These are phyloP conservation scores for Varanus komodoensis DNA, from an alignment of 2,113 vertebrate genomes.

Conservation along the genomic window DNA sequence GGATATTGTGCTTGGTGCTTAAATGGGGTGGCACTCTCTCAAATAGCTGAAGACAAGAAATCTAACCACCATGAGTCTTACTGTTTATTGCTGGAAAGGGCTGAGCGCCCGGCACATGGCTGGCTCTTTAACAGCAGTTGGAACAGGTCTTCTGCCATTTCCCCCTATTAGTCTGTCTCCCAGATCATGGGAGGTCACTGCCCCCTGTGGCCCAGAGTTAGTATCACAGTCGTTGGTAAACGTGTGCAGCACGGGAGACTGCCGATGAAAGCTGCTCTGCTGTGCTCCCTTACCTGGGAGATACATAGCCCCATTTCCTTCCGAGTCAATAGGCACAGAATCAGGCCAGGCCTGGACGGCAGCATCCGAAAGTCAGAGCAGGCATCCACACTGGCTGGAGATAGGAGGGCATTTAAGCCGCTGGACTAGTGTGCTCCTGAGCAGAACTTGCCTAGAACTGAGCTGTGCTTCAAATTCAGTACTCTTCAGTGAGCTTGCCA, in stretches of 20 bases:
- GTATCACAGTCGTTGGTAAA: conserved; percentile 35
- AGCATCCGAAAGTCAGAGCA: no score
- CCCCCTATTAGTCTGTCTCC: background rate
- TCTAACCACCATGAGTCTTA: background rate
- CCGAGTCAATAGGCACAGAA: no score
- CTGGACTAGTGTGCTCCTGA: no score
- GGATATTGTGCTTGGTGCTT: background rate
- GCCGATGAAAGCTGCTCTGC: background rate
- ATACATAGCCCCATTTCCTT: background rate
- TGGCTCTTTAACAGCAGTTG: conserved; percentile 14
- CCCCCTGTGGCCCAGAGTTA: conserved; percentile 67
- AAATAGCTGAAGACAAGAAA: background rate
- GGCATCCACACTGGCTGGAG: no score
- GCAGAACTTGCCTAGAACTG: no score
- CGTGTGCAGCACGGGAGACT: background rate
- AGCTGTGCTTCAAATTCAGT: no score
- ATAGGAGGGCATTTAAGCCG: no score
- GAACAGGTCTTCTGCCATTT: conserved; percentile 39
- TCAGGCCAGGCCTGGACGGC: no score
- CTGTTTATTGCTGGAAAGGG: background rate
- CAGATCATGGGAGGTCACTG: conserved; percentile 68
- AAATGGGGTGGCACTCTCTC: background rate
- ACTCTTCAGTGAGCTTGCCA: no score
- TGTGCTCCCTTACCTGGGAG: background rate
- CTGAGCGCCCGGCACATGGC: background rate